Base-by-base conservation (phyloP, 2,797 vertebrate genomes). In the Dallia pectoralis region DNA sequence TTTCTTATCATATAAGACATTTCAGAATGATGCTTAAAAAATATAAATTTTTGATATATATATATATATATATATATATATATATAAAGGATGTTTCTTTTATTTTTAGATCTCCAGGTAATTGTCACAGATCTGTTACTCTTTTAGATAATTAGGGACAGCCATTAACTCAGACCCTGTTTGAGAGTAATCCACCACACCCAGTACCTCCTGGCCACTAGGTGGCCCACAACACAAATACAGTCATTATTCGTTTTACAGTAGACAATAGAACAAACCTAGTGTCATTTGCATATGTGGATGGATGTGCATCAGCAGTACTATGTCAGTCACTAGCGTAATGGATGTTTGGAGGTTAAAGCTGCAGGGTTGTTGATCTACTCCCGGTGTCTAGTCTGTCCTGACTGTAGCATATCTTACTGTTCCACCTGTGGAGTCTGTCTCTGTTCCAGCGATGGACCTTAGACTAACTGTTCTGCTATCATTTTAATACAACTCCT, bases 1-100 rank as follows among this genome's bases (percentile, higher is more conserved):
- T 44, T 44, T 44, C 40, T 44, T 71, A 27, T 8, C 62, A 8
- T 69, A 56, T 78, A n/a, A n/a, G n/a, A 66, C 53, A 56, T 30
- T 9, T 74, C 53, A 71, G 59, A 81, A 69, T 70, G 62, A 33
- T 19, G 77, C 74, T 12, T 56, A 22, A 56, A 44, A 44, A 44
- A 14, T 44, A 44, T 44, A 44, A 0, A 12, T 44, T 44, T 44
- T 44, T 44, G 4, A 12, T 11, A 44, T 44, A 3, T 3, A 5
- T 9, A 44, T 40, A 9, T 11, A 44, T 44, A 44, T 44, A 44
- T 11, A 44, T 44, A 3, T 3, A 5, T 9, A 44, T 40, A 9
- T 11, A 44, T 44, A 44, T 44, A 44, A 40, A 40, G 9, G 2
- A 40, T 22, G 7, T 72, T 49, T 70, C 33, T 40, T 15, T 40